Evolutionary conservation across 2,113 vertebrate species (phyloP), one percentile per base, ranked within the genome.

Genomic region (Aphelocoma coerulescens): DNA sequence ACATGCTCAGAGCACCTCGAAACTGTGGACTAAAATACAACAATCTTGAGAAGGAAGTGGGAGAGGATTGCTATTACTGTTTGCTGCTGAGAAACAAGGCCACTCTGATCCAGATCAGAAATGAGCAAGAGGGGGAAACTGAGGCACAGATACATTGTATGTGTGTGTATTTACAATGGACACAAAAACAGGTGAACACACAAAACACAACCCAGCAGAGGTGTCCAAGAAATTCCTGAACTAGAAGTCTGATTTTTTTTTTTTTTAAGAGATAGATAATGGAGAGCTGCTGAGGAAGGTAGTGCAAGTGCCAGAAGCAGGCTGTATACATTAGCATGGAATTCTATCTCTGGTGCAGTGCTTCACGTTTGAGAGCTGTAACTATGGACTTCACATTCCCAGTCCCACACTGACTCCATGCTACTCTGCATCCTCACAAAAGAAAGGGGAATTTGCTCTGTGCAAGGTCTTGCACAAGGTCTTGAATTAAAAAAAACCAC

Each of bases 61-160:
- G 37, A 77, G 74, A 54, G 10, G 1, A 68, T 12, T 68, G 26
- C 10, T 49, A 7, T 44, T 30, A 28, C 39, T 67, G 6, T 65
- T 82, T 82, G 41, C 12, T 66, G 59, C 33, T 41, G 18, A 57
- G 46, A 74, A 93, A 84, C 44, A 66, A 57, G 30, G 27, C 32
- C n/a, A 23, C 14, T 48, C 3, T 2, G 3, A 16, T 8, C 21
- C 33, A 52, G 10, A 55, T 21, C 8, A 61, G n/a, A 73, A 82
- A 43, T 19, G 5, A 82, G 30, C 32, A 67, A 43, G 26, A 14
- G 18, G 14, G 32, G 28, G 24, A 93, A 90, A 82, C 8, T 35
- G 39, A 88, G 32, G 24, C 33, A 49, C 2, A 1, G 2, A 21
- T 5, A 18, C 4, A 10, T 24, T 5, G 1, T 8, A 4, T 4